Percentiles rank a stretch among this genome's conserved stretches.
These are phyloP conservation scores for Eupithecia exiguata DNA, from an alignment of 2,888 invertebrate genomes.

Conservation along the genomic window DNA sequence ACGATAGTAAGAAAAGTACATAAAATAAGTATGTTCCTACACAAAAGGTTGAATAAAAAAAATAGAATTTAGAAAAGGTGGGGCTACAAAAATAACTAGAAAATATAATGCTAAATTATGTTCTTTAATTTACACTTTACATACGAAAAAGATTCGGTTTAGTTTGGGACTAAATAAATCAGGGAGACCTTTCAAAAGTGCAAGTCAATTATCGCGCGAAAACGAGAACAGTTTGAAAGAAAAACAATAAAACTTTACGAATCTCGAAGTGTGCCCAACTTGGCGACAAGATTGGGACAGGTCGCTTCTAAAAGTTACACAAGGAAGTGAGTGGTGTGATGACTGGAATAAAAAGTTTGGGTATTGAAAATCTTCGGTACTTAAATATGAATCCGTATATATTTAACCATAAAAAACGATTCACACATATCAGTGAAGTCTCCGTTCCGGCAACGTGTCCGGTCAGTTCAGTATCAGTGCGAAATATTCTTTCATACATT, in stretches of 20 bases:
- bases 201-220: slow-evolving; percentile 51
- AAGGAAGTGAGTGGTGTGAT: slow-evolving; percentile 3
- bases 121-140: background rate
- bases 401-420: background rate
- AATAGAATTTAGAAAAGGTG: too few species aligned
- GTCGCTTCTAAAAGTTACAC: background rate
- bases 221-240: slow-evolving; percentile 44
- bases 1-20: too few species aligned
- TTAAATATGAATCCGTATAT: background rate
- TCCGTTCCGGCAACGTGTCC: too few species aligned
- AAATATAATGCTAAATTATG: too few species aligned
- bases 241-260: slow-evolving; percentile 53
- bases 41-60: too few species aligned
- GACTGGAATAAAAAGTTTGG: background rate
- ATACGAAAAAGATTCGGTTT: background rate
- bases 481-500: too few species aligned
- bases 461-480: too few species aligned
- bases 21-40: too few species aligned
- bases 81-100: too few species aligned
- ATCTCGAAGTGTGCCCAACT: slow-evolving; percentile 29
- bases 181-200: slow-evolving; percentile 36
- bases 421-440: too few species aligned
- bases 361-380: background rate
- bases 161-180: slow-evolving; percentile 39
- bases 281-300: slow-evolving; percentile 16